Percentiles rank a stretch among this genome's conserved stretches.
These are phyloP conservation scores for Leptobrachium leishanense DNA, from an alignment of 2,113 vertebrate species.

Conservation along the genomic window DNA sequence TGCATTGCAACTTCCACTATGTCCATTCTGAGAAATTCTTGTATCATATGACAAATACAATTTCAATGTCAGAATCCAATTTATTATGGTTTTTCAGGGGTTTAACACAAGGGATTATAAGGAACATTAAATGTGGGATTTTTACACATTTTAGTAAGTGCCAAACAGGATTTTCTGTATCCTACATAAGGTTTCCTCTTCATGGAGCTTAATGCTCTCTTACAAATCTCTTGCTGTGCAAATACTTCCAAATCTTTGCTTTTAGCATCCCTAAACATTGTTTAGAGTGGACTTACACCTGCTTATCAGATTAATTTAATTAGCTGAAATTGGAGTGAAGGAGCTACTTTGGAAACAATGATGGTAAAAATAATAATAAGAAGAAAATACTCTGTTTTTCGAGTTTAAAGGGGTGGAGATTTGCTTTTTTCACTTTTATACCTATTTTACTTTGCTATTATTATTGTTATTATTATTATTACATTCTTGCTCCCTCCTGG, in stretches of 20 bases:
- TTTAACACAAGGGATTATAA: conserved; percentile 44
- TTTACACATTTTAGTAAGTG: conserved; percentile 53
- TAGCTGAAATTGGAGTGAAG: not conserved
- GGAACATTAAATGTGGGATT: not conserved
- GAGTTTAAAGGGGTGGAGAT: too few species aligned
- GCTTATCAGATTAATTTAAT: conserved; percentile 80
- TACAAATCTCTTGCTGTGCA: conserved; percentile 57
- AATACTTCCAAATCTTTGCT: conserved; percentile 54
- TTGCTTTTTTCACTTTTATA: too few species aligned
- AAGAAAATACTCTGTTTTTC: not conserved
- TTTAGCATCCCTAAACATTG: conserved; percentile 66
- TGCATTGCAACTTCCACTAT: not conserved
- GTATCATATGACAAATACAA: not conserved
- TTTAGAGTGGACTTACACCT: conserved; percentile 78
- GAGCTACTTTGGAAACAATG: not conserved
- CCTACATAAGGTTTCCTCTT: conserved; percentile 59
- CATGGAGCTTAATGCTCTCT: conserved; percentile 59
- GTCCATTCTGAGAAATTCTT: not conserved
- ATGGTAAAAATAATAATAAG: not conserved
- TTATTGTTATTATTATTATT: too few species aligned
- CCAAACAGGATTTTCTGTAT: conserved; percentile 67
- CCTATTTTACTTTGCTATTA: too few species aligned
- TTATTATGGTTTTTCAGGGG: not conserved
- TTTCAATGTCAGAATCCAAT: conserved; percentile 23
- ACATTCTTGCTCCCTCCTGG: too few species aligned